Percentiles rank a stretch among this genome's conserved stretches.
phyloP scores from a whole-genome alignment of 2,888 invertebrate species.

The Prenolepis imparis region DNA sequence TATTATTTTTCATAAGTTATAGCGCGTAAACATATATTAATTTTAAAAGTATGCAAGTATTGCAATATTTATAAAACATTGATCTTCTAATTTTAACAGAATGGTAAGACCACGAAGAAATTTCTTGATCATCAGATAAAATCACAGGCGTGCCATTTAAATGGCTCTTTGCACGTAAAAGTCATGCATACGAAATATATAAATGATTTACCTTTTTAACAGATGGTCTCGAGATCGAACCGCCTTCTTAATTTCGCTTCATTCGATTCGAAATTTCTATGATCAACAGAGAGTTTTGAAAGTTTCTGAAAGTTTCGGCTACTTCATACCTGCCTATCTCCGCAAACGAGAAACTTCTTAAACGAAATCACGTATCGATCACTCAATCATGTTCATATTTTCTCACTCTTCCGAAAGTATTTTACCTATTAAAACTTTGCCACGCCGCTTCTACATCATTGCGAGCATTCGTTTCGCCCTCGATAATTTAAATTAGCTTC shows the following conservation, averaged over 20 bases:
- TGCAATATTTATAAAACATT: conserved; percentile 13
- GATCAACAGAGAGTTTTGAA: neutral
- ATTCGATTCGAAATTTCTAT: conserved; percentile 49
- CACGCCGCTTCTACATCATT: conserved; percentile 24
- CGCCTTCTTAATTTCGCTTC: conserved; percentile 45
- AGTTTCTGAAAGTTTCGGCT: conserved; percentile 32
- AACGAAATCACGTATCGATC: conserved; percentile 27
- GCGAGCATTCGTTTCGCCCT: neutral
- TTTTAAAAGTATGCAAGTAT: neutral
- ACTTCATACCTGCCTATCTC: conserved; percentile 18
- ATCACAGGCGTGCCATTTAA: neutral
- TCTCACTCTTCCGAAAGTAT: conserved; percentile 10
- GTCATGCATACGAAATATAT: conserved; percentile 21
- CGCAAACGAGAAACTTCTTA: conserved; percentile 27
- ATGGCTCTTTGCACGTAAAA: neutral
- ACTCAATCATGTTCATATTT: conserved; percentile 54
- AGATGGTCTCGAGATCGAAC: conserved; percentile 54
- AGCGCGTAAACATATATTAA: neutral
- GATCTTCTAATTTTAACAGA: neutral
- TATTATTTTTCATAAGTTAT: neutral
- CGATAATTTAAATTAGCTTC: conserved; percentile 8
- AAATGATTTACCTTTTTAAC: conserved; percentile 66
- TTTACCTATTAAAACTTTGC: conserved; percentile 11
- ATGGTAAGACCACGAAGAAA: neutral
- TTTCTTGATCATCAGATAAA: neutral